Percentiles rank a stretch among this genome's conserved stretches.
phyloP scores from a whole-genome alignment of 2,797 vertebrate genomes.

The Gobionotothen gibberifrons region DNA sequence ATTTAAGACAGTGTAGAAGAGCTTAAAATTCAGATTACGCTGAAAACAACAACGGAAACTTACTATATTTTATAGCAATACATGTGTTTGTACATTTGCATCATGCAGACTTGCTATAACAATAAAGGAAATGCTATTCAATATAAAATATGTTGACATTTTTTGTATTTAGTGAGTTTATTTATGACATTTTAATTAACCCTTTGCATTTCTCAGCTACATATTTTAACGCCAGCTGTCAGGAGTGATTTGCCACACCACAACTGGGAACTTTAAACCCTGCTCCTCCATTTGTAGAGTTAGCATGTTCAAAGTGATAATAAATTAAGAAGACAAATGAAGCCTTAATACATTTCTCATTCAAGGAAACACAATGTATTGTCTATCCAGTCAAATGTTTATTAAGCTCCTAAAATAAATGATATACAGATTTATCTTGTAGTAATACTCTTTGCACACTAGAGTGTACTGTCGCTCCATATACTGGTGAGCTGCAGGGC shows the following conservation, averaged over 20 bases:
- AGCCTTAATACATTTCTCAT: neutral
- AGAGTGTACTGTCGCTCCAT: conserved; percentile 51
- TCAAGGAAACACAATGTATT: neutral
- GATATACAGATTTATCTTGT: conserved; percentile 2
- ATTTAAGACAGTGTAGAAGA: neutral
- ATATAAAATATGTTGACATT: neutral
- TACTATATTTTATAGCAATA: neutral
- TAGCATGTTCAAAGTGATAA: neutral
- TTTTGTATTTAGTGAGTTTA: neutral
- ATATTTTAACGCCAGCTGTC: neutral
- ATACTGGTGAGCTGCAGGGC: neutral
- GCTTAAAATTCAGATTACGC: neutral
- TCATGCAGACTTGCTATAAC: neutral
- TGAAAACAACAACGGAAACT: neutral
- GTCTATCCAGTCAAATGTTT: neutral
- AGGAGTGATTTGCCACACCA: neutral
- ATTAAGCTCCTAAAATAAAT: neutral
- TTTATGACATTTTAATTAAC: neutral
- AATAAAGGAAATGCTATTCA: neutral
- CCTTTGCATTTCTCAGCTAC: neutral
- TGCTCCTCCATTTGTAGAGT: neutral
- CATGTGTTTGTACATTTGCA: neutral
- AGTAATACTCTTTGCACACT: conserved; percentile 49
- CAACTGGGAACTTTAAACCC: neutral
- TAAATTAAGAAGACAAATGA: neutral